Conservation (phyloP, 2,888 invertebrate genomes). For the Encarsia formosa region DNA sequence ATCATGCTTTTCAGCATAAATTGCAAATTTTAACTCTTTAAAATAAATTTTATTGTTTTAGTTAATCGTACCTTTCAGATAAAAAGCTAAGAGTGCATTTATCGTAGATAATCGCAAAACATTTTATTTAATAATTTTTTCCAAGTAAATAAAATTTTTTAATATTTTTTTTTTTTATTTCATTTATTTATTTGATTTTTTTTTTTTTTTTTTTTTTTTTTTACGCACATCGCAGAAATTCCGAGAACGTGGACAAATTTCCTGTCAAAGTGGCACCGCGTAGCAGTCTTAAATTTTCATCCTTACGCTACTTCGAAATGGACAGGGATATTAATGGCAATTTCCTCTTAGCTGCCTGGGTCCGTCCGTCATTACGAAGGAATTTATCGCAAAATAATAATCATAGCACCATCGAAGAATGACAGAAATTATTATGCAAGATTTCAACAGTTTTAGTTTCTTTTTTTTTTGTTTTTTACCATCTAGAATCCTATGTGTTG, state of each 20-base stretch:
- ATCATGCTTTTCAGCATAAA: no score
- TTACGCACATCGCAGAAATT: conserved; percentile 20
- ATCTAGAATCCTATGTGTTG: conserved; percentile 34
- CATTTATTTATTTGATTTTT: background rate
- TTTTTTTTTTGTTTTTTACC: conserved; percentile 14
- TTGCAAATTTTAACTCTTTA: no score
- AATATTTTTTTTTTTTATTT: background rate
- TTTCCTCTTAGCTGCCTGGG: conserved; percentile 15
- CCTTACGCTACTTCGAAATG: conserved; percentile 5
- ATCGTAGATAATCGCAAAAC: no score
- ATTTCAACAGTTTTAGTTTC: conserved; percentile 5
- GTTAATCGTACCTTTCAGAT: no score
- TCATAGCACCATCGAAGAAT: conserved; percentile 3
- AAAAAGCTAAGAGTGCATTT: no score
- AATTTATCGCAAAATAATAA: conserved; percentile 13
- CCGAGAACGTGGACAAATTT: conserved; percentile 23
- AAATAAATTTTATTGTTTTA: no score
- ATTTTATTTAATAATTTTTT: background rate
- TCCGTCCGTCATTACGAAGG: conserved; percentile 22
- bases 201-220: background rate
- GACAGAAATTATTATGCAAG: conserved; percentile 11
- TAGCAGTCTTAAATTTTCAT: conserved; percentile 10
- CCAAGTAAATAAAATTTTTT: background rate
- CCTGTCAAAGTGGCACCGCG: conserved; percentile 8
- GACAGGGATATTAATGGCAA: conserved; percentile 17